These are phyloP conservation scores for Lycocorax pyrrhopterus DNA, from an alignment of 2,113 vertebrate genomes.

Conservation along the genomic window DNA sequence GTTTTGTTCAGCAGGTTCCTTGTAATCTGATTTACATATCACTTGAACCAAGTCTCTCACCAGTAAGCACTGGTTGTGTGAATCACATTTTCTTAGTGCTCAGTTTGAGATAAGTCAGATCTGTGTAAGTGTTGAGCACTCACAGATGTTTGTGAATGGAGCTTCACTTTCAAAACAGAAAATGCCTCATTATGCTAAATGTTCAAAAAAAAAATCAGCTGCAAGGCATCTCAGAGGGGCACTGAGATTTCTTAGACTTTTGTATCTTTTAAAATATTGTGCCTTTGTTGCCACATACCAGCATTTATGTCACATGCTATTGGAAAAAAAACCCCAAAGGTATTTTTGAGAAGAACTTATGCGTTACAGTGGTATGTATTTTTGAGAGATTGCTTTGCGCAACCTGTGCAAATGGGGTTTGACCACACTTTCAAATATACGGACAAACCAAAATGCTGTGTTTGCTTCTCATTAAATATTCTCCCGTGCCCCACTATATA, in stretches of 20 bases:
- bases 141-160: not conserved
- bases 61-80: not conserved
- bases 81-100: not conserved
- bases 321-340: not conserved
- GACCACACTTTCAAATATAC: not conserved
- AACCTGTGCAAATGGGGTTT: not conserved
- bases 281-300: not conserved
- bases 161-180: not conserved
- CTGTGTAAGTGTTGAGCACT: rapidly evolving
- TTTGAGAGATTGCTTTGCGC: not conserved
- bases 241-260: not conserved
- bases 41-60: not conserved
- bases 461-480: not conserved
- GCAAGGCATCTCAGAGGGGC: not conserved
- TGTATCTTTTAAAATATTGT: not conserved
- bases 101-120: not conserved
- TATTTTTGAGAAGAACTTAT: not conserved
- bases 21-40: not conserved
- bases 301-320: not conserved
- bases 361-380: not conserved
- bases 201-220: not conserved
- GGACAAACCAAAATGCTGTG: not conserved
- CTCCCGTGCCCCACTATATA: not conserved
- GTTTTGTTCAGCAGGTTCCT: not conserved
- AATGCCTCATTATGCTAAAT: not conserved